Evolutionary conservation across 1,140 invertebrate genomes (phyloP).

Genomic region (Euglossa dilemma): DNA sequence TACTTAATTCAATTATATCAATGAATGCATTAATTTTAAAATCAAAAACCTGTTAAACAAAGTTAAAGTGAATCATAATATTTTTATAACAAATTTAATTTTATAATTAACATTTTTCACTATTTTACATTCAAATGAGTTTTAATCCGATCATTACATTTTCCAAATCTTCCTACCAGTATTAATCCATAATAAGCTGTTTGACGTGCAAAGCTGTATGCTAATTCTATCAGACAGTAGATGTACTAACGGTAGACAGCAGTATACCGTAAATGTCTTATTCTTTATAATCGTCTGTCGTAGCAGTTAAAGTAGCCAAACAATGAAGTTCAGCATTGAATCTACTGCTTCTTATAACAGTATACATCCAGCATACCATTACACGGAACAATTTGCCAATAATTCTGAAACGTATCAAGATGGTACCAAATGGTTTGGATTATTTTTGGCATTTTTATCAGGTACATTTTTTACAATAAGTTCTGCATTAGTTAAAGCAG

Average conservation of each 20-base stretch:
- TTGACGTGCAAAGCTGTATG: slow-evolving; percentile 66
- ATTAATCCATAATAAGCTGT: slow-evolving; percentile 68
- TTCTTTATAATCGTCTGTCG: slow-evolving; percentile 19
- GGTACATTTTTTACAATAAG: slow-evolving; percentile 83
- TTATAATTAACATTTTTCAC: slow-evolving; percentile 2
- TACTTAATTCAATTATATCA: not conserved
- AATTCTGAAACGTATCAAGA: slow-evolving; percentile 77
- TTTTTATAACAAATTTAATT: not conserved
- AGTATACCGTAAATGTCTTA: slow-evolving; percentile 21
- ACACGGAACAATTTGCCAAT: slow-evolving; percentile 77
- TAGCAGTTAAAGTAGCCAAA: slow-evolving; percentile 13
- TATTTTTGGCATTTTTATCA: slow-evolving; percentile 82
- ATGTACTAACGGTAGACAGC: slow-evolving; percentile 36
- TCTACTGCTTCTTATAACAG: slow-evolving; percentile 77
- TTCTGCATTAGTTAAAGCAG: slow-evolving; percentile 81
- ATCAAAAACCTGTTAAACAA: not conserved
- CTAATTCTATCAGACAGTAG: slow-evolving; percentile 62
- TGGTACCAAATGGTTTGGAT: slow-evolving; percentile 80
- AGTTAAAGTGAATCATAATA: not conserved
- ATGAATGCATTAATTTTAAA: not conserved
- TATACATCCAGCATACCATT: slow-evolving; percentile 77
- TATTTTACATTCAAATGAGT: slow-evolving; percentile 2
- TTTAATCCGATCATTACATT: slow-evolving; percentile 33
- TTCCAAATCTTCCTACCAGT: slow-evolving; percentile 55
- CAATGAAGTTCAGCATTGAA: slow-evolving; percentile 78